phyloP scores from a whole-genome alignment of 2,113 vertebrate genomes.

The Sula dactylatra region DNA sequence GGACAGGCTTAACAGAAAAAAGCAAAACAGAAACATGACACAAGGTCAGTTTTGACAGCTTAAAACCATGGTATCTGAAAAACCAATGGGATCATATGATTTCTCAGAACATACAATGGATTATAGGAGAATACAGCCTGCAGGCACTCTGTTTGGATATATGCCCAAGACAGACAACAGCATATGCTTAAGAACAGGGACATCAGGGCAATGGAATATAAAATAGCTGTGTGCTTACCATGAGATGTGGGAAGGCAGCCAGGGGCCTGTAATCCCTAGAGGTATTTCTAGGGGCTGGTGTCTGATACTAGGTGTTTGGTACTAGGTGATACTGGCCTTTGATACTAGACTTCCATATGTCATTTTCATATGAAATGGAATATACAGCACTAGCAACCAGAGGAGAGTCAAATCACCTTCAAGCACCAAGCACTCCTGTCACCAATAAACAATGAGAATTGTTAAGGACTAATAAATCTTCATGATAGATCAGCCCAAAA shows the following conservation, averaged over 20 bases:
- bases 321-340: not conserved
- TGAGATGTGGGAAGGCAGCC: not conserved
- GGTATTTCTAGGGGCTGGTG: not conserved
- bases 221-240: conserved; percentile 22
- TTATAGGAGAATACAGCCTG: conserved; percentile 25
- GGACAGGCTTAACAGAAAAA: not conserved
- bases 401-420: not conserved
- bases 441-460: conserved; percentile 6
- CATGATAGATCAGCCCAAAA: not conserved
- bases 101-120: conserved; percentile 22
- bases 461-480: conserved; percentile 33
- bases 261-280: not conserved
- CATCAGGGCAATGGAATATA: conserved; percentile 30
- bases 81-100: not conserved
- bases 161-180: conserved; percentile 41
- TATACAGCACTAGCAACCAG: not conserved
- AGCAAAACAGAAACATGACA: not conserved
- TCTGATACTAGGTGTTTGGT: not conserved
- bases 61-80: not conserved
- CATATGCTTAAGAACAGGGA: conserved; percentile 44
- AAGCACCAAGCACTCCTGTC: not conserved
- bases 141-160: conserved; percentile 38
- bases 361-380: not conserved
- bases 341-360: not conserved
- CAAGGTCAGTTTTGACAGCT: not conserved